These are phyloP conservation scores for Aurelia coerulea DNA, from an alignment of 30 jellyfish, hydroid and myxozoan species.

Conservation along the genomic window DNA sequence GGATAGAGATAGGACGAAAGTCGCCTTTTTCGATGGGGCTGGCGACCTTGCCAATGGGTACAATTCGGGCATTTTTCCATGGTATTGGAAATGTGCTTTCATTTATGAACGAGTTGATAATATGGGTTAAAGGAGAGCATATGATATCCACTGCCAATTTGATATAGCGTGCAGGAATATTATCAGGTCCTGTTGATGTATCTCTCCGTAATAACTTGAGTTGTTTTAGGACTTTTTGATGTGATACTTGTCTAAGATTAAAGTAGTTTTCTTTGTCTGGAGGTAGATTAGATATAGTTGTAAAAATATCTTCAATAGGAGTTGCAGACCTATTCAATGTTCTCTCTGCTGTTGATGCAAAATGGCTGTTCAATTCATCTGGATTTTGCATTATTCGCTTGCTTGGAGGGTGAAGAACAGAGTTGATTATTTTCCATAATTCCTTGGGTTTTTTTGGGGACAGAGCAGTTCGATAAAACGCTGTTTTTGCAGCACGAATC, in stretches of 20 bases:
- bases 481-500: neutral
- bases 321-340: slow-evolving; percentile 22
- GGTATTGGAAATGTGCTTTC: neutral
- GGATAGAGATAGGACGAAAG: slow-evolving; percentile 6
- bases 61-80: slow-evolving; percentile 1
- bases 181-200: slow-evolving; percentile 34
- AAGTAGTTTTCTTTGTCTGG: slow-evolving; percentile 11
- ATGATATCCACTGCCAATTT: slow-evolving; percentile 14
- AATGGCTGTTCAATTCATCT: neutral
- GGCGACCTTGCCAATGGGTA: neutral
- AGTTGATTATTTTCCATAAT: neutral
- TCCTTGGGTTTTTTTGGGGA: neutral
- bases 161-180: slow-evolving; percentile 13
- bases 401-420: neutral
- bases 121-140: neutral
- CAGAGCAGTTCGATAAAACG: neutral
- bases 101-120: neutral
- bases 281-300: slow-evolving; percentile 20
- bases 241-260: slow-evolving; percentile 16
- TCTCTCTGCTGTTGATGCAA: slow-evolving; percentile 45
- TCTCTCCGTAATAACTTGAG: slow-evolving; percentile 16
- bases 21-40: neutral
- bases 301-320: slow-evolving; percentile 40
- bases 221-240: slow-evolving; percentile 13
- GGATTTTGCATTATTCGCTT: neutral